Base-by-base conservation (phyloP, 2,888 invertebrate species). In the Drosophila nr. medialis region DNA sequence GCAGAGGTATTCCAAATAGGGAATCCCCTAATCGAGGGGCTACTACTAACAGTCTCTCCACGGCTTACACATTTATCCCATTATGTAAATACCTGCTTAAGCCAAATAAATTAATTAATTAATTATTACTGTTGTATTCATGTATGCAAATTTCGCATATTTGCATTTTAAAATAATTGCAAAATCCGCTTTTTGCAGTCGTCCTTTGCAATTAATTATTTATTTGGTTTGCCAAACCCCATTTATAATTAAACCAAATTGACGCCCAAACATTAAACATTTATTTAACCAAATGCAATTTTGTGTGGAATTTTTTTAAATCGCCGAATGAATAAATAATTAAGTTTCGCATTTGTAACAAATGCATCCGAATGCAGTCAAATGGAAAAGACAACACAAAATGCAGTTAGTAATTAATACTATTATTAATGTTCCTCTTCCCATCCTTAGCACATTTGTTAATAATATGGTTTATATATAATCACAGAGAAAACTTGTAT, bases 371-470 rank as follows among this genome's bases (percentile, higher is more conserved):
- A 71, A 56, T 67, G 34, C 64, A 55, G 68, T 48, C 62, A 72
- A 50, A 49, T 56, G 49, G 45, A 45, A 2, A 36, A 27, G 38
- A 42, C 24, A 36, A 13, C 11, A 54, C 27, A 7, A 1, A 2
- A 13, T 11, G 18, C 45, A 64, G 58, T 56, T 51, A 60, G 55
- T 63, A 72, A 78, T 76, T 76, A 76, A 72, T 72, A 69, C 55
- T 45, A 60, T 55, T 34, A 56, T 64, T 36, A 36, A 27, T 18
- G 24, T 13, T n/a, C 7, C 24, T 18, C 10, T 8, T 7, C 18
- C 18, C 54, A 62, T 48, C 10, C 54, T 40, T 40, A 24, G 5
- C 29, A 50, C 6, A 29, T 11, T 29, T 29, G 10, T 2, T 29
- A n/a, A 13, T 7, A 4, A 7, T 10, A 1, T 49, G 0, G 7